Base-by-base conservation (phyloP, 2,797 vertebrate species). In the Artibeus lituratus region DNA sequence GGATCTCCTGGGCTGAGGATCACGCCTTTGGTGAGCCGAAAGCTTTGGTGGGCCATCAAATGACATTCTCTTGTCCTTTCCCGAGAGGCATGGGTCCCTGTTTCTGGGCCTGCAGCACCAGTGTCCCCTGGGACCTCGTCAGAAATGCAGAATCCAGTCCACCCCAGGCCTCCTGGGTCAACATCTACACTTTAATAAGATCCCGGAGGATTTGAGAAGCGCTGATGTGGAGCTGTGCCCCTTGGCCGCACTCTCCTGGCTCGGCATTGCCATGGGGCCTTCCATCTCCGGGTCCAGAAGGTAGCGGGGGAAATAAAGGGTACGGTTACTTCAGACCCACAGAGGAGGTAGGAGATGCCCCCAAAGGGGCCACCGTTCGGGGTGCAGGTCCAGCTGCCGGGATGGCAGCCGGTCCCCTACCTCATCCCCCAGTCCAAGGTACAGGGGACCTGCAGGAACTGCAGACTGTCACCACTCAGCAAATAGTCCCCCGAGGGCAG, bases 231-330 rank as follows among this genome's bases (percentile, higher is more conserved):
- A 3, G 8, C 15, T 12, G 2, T 0, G 14, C 14, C 3, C 3
- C 7, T 16, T 1, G 0, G n/a, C 29, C 32, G 59, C 59, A 3
- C 2, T 2, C 19, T 88, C n/a, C 35, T 0, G 0, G 32, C 18
- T 83, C 51, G 35, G 26, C 5, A 1, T 0, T 11, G 24, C n/a
- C 49, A 0, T 0, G 11, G 22, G 81, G 42, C 0, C 26, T 69
- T 35, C 55, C 18, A 35, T 67, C 39, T 81, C 21, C 15, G 35
- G 26, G 44, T 19, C 37, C 69, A 22, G 55, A 72, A 29, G 47
- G 53, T 15, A 7, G 16, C 12, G n/a, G 70, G 11, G 21, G 39
- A 12, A 1, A 16, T 35, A 42, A 24, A 76, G 12, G 14, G 37
- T 8, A 3, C 16, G 18, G 39, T 42, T 11, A 3, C 6, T 49